phyloP scores from a whole-genome alignment of 2,797 vertebrate species.

The Danio albolineatus region DNA sequence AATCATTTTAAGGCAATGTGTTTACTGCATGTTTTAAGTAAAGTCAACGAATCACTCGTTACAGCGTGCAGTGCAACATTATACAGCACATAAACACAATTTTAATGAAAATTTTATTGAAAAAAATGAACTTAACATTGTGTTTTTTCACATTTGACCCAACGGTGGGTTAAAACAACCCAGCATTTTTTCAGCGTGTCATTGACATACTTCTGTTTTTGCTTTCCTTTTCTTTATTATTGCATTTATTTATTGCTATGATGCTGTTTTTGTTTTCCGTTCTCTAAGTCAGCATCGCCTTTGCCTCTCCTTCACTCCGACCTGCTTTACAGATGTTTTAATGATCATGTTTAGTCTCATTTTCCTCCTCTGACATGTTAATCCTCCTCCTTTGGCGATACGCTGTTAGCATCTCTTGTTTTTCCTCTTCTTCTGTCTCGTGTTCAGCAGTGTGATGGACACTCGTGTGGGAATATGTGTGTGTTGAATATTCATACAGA shows the following conservation, averaged over 20 bases:
- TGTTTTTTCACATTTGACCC: too few species aligned
- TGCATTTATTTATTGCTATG: constrained; percentile 15
- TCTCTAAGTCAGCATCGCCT: not conserved
- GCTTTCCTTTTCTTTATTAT: not conserved
- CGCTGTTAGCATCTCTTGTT: constrained; percentile 70
- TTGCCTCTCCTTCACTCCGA: constrained; percentile 7
- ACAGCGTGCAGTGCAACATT: too few species aligned
- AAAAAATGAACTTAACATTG: too few species aligned
- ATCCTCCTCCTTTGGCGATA: constrained; percentile 63
- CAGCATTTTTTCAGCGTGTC: too few species aligned
- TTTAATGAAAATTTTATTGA: too few species aligned
- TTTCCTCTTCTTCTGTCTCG: constrained; percentile 62
- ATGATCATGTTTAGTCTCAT: constrained; percentile 26
- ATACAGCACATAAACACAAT: too few species aligned
- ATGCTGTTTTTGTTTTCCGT: not conserved
- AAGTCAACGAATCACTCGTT: too few species aligned
- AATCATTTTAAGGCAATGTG: too few species aligned
- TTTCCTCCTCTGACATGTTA: constrained; percentile 35
- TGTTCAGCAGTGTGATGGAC: constrained; percentile 63
- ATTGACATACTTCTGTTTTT: too few species aligned
- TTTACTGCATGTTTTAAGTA: too few species aligned
- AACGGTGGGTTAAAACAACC: too few species aligned
- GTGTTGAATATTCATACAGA: constrained; percentile 62
- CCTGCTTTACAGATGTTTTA: constrained; percentile 2
- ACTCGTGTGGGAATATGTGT: constrained; percentile 57